phyloP scores from a whole-genome alignment of 1,140 invertebrate species.

The Drosophila rhopaloa region DNA sequence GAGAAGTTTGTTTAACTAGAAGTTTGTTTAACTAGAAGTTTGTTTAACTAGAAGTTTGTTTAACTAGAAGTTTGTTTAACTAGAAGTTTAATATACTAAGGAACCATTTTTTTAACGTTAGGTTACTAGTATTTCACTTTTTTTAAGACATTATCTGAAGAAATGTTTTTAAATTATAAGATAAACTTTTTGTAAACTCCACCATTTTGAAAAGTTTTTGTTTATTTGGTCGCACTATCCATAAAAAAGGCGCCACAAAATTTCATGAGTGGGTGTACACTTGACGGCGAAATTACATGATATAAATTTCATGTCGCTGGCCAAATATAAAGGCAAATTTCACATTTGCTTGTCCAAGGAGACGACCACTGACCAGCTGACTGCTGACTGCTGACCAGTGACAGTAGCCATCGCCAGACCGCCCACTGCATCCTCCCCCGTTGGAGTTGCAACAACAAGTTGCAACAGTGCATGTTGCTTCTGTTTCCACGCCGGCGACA shows the following conservation, averaged over 20 bases:
- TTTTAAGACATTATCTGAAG: no score
- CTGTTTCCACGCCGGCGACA: constrained; percentile 63
- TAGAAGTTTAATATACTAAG: no score
- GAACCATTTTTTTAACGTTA: no score
- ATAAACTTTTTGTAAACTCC: no score
- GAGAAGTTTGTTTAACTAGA: no score
- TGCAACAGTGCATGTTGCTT: constrained; percentile 42
- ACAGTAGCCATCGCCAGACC: constrained; percentile 53
- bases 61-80: no score
- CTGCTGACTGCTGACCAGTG: constrained; percentile 27
- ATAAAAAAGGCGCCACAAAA: constrained; percentile 8
- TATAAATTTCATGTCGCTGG: constrained; percentile 59
- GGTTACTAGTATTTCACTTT: no score
- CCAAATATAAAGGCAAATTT: constrained; percentile 43
- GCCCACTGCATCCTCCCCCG: constrained; percentile 27
- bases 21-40: no score
- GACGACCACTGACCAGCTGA: constrained; percentile 14
- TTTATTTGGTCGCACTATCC: neutral
- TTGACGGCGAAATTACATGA: constrained; percentile 58
- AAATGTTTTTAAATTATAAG: no score
- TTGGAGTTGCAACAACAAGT: constrained; percentile 1
- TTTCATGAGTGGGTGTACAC: constrained; percentile 32
- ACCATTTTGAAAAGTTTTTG: no score
- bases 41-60: no score
- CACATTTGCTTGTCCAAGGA: constrained; percentile 34